Conservation (phyloP, 2,797 vertebrate genomes). For the Microchirus variegatus region DNA sequence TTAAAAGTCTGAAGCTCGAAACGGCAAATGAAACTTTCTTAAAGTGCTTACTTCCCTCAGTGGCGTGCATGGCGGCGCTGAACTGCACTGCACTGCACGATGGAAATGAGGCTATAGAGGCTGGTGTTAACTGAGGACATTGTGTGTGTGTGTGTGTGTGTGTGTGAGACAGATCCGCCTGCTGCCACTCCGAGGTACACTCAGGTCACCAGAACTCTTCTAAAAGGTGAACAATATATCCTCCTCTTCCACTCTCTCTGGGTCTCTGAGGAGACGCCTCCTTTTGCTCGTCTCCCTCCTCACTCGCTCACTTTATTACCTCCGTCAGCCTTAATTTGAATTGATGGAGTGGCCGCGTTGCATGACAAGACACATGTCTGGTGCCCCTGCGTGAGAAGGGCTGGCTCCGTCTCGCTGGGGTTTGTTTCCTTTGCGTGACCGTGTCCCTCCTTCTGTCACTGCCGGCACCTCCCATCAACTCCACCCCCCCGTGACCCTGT, state of each 20-base stretch:
- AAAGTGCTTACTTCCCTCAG: too few relatives aligned
- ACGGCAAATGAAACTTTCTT: not conserved
- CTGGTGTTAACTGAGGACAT: conserved; percentile 53
- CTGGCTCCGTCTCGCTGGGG: conserved; percentile 68
- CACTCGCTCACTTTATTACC: conserved; percentile 67
- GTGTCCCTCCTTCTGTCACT: conserved; percentile 79
- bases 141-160: conserved; percentile 23
- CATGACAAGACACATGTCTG: conserved; percentile 79
- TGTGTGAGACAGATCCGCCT: conserved; percentile 10
- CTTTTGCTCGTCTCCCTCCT: conserved; percentile 42
- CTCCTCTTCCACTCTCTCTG: conserved; percentile 55
- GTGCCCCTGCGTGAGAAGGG: conserved; percentile 83
- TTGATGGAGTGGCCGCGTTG: conserved; percentile 75
- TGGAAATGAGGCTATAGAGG: not conserved
- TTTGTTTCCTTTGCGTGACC: conserved; percentile 84
- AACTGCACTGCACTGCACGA: too few relatives aligned
- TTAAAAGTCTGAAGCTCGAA: not conserved
- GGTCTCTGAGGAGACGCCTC: conserved; percentile 16
- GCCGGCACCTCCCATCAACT: conserved; percentile 67
- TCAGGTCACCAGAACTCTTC: conserved; percentile 39
- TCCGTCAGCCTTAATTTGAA: conserved; percentile 73
- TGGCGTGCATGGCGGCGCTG: too few relatives aligned
- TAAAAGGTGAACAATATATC: conserved; percentile 52
- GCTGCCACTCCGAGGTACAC: conserved; percentile 30
- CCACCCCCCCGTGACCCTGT: conserved; percentile 65